Percentiles rank a stretch among this genome's conserved stretches.
Evolutionary conservation across 2,797 vertebrate species (phyloP).

Genomic region (Ficedula albicollis): DNA sequence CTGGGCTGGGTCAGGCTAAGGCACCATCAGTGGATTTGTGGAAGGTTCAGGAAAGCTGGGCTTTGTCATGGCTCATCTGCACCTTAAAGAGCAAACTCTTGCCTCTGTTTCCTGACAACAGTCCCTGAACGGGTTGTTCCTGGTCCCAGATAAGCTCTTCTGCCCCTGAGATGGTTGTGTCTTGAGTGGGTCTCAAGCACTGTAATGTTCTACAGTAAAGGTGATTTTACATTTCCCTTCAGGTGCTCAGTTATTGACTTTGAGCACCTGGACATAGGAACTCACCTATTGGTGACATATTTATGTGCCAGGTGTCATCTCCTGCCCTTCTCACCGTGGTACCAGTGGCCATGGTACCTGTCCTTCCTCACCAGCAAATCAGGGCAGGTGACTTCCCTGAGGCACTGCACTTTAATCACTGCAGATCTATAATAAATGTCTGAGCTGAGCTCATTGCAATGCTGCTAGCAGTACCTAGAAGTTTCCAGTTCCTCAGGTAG

Average conservation of each 20-base stretch:
- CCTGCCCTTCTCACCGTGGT: too few relatives aligned
- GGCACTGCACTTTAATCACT: too few relatives aligned
- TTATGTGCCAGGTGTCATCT: too few relatives aligned
- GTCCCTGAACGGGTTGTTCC: not conserved
- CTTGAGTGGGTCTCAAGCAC: not conserved
- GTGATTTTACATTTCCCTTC: not conserved
- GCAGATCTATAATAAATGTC: not conserved
- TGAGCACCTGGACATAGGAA: fast-evolving
- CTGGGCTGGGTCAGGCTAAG: fast-evolving
- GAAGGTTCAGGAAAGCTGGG: not conserved
- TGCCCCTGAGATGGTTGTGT: not conserved
- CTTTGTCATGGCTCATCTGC: not conserved
- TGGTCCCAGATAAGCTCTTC: fast-evolving
- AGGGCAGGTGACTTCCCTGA: too few relatives aligned
- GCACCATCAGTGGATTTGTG: fast-evolving
- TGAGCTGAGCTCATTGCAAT: fast-evolving
- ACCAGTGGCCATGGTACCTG: too few relatives aligned
- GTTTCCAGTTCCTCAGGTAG: too few relatives aligned
- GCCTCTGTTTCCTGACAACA: not conserved
- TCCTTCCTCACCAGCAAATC: too few relatives aligned
- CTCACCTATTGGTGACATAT: not conserved
- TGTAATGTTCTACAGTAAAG: not conserved
- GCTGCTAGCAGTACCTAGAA: not conserved
- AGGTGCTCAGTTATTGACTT: not conserved
- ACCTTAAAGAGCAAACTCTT: not conserved